Base-by-base conservation (phyloP, 2,113 vertebrate species). In the Rhegmatorhina hoffmannsi region DNA sequence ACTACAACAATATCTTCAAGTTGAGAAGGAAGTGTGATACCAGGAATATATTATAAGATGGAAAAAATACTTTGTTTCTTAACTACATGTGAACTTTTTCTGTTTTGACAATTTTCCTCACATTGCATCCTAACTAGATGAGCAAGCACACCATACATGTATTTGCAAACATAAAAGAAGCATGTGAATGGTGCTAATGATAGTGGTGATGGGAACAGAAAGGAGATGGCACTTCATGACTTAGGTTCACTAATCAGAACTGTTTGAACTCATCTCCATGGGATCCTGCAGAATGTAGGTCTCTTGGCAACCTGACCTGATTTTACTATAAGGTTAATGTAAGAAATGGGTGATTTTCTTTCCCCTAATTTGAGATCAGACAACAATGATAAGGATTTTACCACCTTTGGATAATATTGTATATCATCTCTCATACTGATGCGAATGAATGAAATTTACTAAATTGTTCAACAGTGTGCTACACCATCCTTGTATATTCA, bases 71-170 rank as follows among this genome's bases (percentile, higher is more conserved):
- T 81, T 90, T 1, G 50, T 89, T 93, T 94, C 43, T 58, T 94
- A 78, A 73, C 70, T 81, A 78, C 3, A 1, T 29, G 40, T 80
- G 66, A 89, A 72, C 46, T 29, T 83, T 67, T 94, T 74, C 33
- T 91, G 38, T 67, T 89, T 88, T 73, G 40, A 87, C 67, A 66
- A n/a, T 89, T 92, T 80, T 33, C 23, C 17, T 95, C 84, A 47
- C 11, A 40, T 69, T 76, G 55, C 31, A 34, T 25, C 24, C 64
- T 81, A 52, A 49, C 62, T 20, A 81, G 46, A 79, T 15, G 7
- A 89, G 40, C 46, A 89, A 76, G 49, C 29, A 49, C 46, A 62
- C 50, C 18, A 28, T 8, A 63, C 18, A 12, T n/a, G 13, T 38
- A 76, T 76, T 74, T 72, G 50, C 50, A 79, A 82, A 74, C 34